These are phyloP conservation scores for Drosophila subobscura DNA, from an alignment of 1,140 invertebrate species.

Conservation along the genomic window DNA sequence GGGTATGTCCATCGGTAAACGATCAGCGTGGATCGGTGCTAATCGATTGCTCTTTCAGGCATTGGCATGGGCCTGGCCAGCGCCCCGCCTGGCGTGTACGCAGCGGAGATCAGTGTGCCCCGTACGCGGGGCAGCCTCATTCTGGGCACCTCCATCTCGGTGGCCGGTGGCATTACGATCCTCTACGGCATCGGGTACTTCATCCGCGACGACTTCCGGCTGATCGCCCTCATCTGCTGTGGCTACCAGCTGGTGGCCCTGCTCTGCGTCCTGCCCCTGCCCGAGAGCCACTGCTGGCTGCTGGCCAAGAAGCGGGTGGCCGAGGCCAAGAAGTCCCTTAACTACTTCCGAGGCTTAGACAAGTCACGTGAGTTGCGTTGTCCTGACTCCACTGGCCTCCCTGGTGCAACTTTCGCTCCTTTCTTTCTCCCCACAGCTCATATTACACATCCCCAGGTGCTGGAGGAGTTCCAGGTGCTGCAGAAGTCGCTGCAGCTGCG, in stretches of 20 bases:
- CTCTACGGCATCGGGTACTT: conserved; percentile 87
- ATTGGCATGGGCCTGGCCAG: conserved; percentile 86
- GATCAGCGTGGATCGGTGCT: neutral
- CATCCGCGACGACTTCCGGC: conserved; percentile 86
- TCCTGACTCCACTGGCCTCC: conserved; percentile 2
- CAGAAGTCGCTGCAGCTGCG: conserved; percentile 68
- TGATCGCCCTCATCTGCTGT: conserved; percentile 87
- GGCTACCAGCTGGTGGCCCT: conserved; percentile 85
- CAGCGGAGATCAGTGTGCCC: conserved; percentile 86
- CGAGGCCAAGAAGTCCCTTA: conserved; percentile 85
- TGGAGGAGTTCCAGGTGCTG: conserved; percentile 68
- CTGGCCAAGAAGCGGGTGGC: conserved; percentile 84
- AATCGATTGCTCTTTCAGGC: conserved; percentile 75
- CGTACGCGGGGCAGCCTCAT: conserved; percentile 86
- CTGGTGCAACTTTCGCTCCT: neutral
- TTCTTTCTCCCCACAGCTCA: conserved; percentile 38
- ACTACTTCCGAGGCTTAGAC: conserved; percentile 85
- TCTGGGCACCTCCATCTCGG: conserved; percentile 86
- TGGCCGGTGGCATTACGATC: conserved; percentile 86
- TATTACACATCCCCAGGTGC: conserved; percentile 81
- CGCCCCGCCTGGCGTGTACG: conserved; percentile 87
- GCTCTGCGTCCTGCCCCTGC: conserved; percentile 85
- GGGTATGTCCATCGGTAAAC: conserved; percentile 48
- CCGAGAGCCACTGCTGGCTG: conserved; percentile 90
- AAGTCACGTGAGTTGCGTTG: conserved; percentile 60